Evolutionary conservation across 2,113 vertebrate genomes (phyloP), one percentile per base, ranked within the genome.

Genomic region (Alethe diademata): DNA sequence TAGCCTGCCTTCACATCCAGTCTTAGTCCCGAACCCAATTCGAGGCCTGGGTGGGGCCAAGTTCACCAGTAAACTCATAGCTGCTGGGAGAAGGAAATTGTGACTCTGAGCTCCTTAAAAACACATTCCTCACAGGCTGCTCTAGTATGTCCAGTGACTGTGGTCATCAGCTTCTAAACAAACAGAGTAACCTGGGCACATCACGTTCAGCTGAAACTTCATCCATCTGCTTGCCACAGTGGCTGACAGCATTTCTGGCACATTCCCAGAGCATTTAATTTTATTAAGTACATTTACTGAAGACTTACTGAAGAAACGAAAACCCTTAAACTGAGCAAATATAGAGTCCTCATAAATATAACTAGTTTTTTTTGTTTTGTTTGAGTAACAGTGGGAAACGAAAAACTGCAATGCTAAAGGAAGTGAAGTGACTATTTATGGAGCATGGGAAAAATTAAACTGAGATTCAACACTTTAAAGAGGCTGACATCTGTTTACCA

Each of bases 391-490:
- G 79, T 3, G 43, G 91, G 95, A 95, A 92, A 94, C 61, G 61
- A 90, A 92, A 92, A 96, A 91, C 74, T 86, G 61, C 73, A 93
- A 62, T n/a, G 72, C 71, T 94, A 93, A 91, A 95, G 96, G 94
- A 95, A 97, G 86, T 42, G 72, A 95, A 71, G 45, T 45, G 69
- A 70, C 74, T 88, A 78, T 94, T 94, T 87, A 92, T 47, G 43
- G 80, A 95, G 82, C 90, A 94, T 94, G 90, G 92, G 95, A 96
- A 97, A 95, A 96, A 86, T 75, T 86, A 94, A 92, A 95, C 85
- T 81, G 72, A 83, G 79, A 93, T 89, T 92, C 83, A 89, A 45
- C 42, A 87, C 86, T 96, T 94, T 57, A 67, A 93, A 93, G 82
- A 72, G 65, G 84, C 47, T 94, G 94, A 91, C 72, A 93, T 90